Evolutionary conservation across 2,113 vertebrate genomes (phyloP), one percentile per base, ranked within the genome.

Genomic region (Menidia beryllina): DNA sequence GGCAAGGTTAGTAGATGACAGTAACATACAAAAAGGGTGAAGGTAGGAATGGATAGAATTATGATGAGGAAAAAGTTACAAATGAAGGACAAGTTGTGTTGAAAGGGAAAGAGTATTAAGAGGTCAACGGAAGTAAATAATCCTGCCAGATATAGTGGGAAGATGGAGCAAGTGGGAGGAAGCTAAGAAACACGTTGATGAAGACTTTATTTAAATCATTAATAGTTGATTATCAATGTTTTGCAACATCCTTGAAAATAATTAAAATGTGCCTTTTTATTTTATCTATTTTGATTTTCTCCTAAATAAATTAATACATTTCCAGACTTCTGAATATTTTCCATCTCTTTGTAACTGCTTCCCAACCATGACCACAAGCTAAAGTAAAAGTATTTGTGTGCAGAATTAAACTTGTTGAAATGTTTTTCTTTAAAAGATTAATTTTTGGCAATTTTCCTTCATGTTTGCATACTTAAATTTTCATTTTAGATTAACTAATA

Each of bases 171-270:
- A 69, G 51, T 51, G 66, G 47, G 21, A 2, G 5, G 12, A 47
- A 26, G 57, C 60, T 55, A 48, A 66, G 20, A 65, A 24, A 63
- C n/a, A 13, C 58, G 66, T 69, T 54, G 39, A 79, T 57, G 68
- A 60, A 75, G 50, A 51, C 49, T 60, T 69, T 65, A 60, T 25
- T 54, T 71, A 38, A 69, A 74, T 71, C 23, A 59, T 54, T 48
- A 65, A 70, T 60, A 34, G n/a, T 65, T 69, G 12, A 81, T 65
- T 64, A 54, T 38, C n/a, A 55, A 9, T 26, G 36, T 63, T 39
- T 69, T 51, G 56, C 26, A 64, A 36, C 57, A 56, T 63, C n/a
- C 1, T 65, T 63, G 52, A 34, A 52, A 38, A 43, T 25, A 61
- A 4, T 74, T n/a, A 65, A 23, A 21, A 2, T 61, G 14, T 34